Base-by-base conservation (phyloP, 2,113 vertebrate genomes). In the Pseudorhombus dupliciocellatus region DNA sequence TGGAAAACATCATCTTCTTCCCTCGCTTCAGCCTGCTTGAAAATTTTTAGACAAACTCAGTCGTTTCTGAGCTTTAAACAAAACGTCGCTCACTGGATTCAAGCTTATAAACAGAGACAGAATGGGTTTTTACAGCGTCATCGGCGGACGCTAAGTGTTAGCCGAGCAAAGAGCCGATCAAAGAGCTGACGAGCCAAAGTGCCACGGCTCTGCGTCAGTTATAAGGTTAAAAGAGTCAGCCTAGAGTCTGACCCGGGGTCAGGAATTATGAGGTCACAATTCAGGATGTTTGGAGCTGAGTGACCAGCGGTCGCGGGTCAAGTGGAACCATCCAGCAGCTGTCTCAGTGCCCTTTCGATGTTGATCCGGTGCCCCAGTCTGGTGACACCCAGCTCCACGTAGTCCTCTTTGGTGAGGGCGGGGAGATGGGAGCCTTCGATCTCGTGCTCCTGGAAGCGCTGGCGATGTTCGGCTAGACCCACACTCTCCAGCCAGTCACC, bases 401-500 rank as follows among this genome's bases (percentile, higher is more conserved):
- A 96, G 93, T 99, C 97, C 58, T 98, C 97, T 95, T 99, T 99
- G 92, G 96, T 97, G 88, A 99, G 94, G 5, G 97, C 96, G 0
- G 96, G 96, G 63, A 99, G 94, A 81, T 98, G 97, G 0, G 96
- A 96, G 81, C 97, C 97, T 92, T 99, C 97, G 12, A 99, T 99
- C 87, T 99, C 97, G 37, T 99, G 95, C 86, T 99, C 97, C 92
- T 98, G 95, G 83, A 99, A 99, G 86, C 97, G 96, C 78, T 96
- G 94, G n/a, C 97, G 96, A 70, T 99, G 97, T 84, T 99, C 97
- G 70, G 95, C 95, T 83, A 99, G 84, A 76, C 97, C 96, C 85
- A 99, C 95, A 88, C 97, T 99, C 91, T 99, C 97, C 91, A 99
- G 93, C 97, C 97, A 99, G 92, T 98, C 97, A 40, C 96, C 97